phyloP scores from a whole-genome alignment of 2,888 invertebrate species.

The Tachina fera region DNA sequence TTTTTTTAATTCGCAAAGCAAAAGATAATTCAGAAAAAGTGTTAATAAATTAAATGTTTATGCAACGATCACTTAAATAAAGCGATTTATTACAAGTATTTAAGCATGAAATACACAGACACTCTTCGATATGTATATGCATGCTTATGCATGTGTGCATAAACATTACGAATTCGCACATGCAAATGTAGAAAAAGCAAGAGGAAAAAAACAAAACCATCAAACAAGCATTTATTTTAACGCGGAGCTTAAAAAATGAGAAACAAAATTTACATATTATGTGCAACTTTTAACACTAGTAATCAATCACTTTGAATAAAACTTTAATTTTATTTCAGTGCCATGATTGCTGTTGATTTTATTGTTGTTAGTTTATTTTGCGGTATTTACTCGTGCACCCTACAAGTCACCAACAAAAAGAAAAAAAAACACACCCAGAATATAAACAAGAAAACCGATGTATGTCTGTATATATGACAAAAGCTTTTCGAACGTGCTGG shows the following conservation, averaged over 20 bases:
- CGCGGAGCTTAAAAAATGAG: constrained; percentile 34
- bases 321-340: constrained; percentile 61
- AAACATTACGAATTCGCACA: neutral
- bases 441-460: constrained; percentile 15
- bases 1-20: constrained; percentile 36
- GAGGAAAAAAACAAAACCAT: neutral
- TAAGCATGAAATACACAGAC: constrained; percentile 3
- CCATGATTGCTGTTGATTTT: constrained; percentile 30
- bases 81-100: constrained; percentile 53
- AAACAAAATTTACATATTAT: constrained; percentile 63
- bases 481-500: constrained; percentile 5
- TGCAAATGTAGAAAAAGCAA: neutral
- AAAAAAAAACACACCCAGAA: neutral
- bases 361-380: constrained; percentile 54
- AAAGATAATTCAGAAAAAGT: constrained; percentile 21
- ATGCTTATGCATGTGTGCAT: neutral
- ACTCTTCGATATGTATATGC: neutral
- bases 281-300: constrained; percentile 65
- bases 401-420: constrained; percentile 39
- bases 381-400: constrained; percentile 54
- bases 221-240: constrained; percentile 53
- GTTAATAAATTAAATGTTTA: constrained; percentile 27
- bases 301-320: constrained; percentile 69
- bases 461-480: neutral
- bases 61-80: constrained; percentile 43